phyloP scores from a whole-genome alignment of 2,888 invertebrate species.

The Gisinianus flammeolus region DNA sequence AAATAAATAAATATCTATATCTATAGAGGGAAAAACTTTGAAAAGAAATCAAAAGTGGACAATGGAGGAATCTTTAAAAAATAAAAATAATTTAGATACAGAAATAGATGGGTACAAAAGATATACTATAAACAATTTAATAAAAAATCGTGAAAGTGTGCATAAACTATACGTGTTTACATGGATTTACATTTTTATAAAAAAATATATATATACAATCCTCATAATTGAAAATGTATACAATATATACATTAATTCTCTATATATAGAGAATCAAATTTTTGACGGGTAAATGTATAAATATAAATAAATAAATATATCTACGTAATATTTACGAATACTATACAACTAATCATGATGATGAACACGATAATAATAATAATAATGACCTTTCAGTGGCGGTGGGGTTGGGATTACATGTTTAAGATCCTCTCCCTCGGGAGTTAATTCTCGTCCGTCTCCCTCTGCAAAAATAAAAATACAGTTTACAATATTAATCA shows the following conservation, averaged over 20 bases:
- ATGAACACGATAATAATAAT: conserved; percentile 19
- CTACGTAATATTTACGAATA: background rate
- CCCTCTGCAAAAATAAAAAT: conserved; percentile 54
- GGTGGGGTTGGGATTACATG: conserved; percentile 57
- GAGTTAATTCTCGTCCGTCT: conserved; percentile 58
- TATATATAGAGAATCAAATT: background rate
- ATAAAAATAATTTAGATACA: too few species aligned
- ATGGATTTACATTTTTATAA: too few species aligned
- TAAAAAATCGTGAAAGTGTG: too few species aligned
- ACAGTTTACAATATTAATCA: conserved; percentile 32
- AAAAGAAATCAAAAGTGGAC: conserved; percentile 37
- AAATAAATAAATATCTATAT: background rate
- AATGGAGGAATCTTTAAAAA: conserved; percentile 14
- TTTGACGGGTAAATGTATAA: background rate
- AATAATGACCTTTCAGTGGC: conserved; percentile 54
- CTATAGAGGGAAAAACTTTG: too few species aligned
- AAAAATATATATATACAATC: too few species aligned
- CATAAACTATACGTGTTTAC: too few species aligned
- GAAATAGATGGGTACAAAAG: too few species aligned
- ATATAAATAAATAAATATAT: background rate
- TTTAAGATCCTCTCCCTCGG: conserved; percentile 58
- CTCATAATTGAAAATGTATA: background rate
- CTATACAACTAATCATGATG: too few species aligned
- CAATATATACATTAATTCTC: background rate
- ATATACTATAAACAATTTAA: too few species aligned